Base-by-base conservation (phyloP, 2,113 vertebrate genomes). In the Pelodiscus sinensis region DNA sequence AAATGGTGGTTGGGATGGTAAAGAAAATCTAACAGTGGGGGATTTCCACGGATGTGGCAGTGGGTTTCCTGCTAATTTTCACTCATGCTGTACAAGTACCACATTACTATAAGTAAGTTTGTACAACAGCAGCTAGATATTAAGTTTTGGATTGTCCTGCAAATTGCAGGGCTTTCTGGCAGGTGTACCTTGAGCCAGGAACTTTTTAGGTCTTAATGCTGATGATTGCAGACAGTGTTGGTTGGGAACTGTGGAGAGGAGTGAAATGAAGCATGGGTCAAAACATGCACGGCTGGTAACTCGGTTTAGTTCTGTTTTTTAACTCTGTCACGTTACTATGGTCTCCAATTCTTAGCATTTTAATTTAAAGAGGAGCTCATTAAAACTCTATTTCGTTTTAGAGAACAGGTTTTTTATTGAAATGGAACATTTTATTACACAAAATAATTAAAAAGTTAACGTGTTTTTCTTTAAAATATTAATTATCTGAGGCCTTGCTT, bases 1-100 rank as follows among this genome's bases (percentile, higher is more conserved):
- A 2, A 27, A 3, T 35, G 27, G 75, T 0, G 14, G 62, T 12
- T 8, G 35, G 56, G 68, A 24, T 6, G 0, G 24, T 24, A 55
- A 3, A 8, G 1, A 81, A 56, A n/a, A 9, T 24, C 27, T 51
- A 35, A 2, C 0, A 1, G 4, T 9, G 44, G 22, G 65, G 3
- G 0, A 1, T 44, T 50, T 80, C 75, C 12, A 44, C 10, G 55
- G 77, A 58, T 8, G 44, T 54, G 52, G 1, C 10, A 19, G 2
- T 3, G 18, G 12, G 24, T 50, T 24, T 44, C 38, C 8, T 25
- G 24, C 38, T 44, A 50, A 77, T 50, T 50, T 77, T 50, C 73
- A 77, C 38, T 77, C 18, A 71, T 71, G 10, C 18, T 35, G n/a
- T 77, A 15, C 3, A 77, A 77, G 35, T 24, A 25, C 38, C 12